Evolutionary conservation across 2,113 vertebrate genomes (phyloP).

Genomic region (Hydrolagus affinis): DNA sequence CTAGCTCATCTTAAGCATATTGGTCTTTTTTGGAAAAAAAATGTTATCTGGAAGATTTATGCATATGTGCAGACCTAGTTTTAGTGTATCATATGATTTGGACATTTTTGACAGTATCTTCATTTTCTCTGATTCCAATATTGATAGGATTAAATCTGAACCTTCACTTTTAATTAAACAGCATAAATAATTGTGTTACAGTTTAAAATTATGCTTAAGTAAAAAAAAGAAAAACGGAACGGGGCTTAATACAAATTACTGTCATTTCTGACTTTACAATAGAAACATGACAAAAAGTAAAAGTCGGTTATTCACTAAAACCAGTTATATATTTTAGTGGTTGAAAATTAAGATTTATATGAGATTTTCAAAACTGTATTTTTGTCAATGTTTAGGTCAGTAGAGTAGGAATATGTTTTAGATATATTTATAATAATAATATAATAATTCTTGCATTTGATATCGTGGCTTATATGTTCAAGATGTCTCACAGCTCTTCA

Average conservation of each 20-base stretch:
- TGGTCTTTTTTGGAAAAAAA: background rate
- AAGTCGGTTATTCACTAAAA: too few species aligned
- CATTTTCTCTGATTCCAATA: background rate
- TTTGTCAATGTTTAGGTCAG: too few species aligned
- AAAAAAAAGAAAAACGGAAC: background rate
- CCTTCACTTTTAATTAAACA: background rate
- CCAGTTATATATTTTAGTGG: too few species aligned
- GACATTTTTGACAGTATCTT: background rate
- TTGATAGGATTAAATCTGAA: background rate
- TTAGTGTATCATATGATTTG: background rate
- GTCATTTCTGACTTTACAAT: too few species aligned
- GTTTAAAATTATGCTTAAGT: background rate
- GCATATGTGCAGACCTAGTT: background rate
- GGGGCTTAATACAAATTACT: background rate
- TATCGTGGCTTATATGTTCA: too few species aligned
- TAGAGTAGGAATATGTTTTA: too few species aligned
- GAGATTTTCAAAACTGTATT: too few species aligned
- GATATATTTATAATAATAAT: too few species aligned
- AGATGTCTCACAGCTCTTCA: too few species aligned
- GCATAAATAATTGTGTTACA: background rate
- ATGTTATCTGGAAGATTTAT: conserved; percentile 1
- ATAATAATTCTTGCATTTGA: too few species aligned
- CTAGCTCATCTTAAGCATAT: background rate
- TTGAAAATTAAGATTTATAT: too few species aligned
- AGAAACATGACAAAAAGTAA: too few species aligned